Evolutionary conservation across 2,113 vertebrate genomes (phyloP).

Genomic region (Phycodurus eques): DNA sequence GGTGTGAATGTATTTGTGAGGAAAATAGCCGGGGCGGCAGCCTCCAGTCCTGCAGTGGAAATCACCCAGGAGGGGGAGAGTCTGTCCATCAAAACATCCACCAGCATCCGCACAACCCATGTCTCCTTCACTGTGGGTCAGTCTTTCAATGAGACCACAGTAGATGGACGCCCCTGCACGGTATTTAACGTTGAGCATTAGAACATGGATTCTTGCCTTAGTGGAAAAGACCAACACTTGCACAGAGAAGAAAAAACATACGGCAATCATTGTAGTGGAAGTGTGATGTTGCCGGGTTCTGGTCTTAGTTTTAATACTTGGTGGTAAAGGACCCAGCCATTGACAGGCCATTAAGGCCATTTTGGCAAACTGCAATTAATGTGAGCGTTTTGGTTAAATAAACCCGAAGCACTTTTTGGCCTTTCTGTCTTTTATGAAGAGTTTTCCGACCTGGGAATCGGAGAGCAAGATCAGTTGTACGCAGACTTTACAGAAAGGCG

Average conservation of each 20-base stretch:
- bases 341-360: conserved; percentile 7
- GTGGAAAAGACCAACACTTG: conserved; percentile 8
- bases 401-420: not conserved
- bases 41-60: conserved; percentile 85
- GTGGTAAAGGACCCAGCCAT: conserved; percentile 16
- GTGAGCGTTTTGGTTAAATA: not conserved
- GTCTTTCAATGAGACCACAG: conserved; percentile 87
- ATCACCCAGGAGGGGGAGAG: conserved; percentile 85
- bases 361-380: not conserved
- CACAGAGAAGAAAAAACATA: conserved; percentile 29
- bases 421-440: conserved; percentile 51
- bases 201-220: conserved; percentile 8
- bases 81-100: conserved; percentile 89
- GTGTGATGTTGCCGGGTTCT: conserved; percentile 36
- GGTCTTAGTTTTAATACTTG: conserved; percentile 40
- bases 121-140: conserved; percentile 87
- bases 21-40: conserved; percentile 86
- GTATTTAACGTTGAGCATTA: conserved; percentile 59
- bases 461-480: conserved; percentile 86
- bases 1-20: conserved; percentile 88
- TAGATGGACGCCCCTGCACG: conserved; percentile 89
- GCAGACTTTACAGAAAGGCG: conserved; percentile 85
- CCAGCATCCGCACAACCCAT: conserved; percentile 86
- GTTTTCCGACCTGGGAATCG: conserved; percentile 85
- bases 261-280: conserved; percentile 53